Percentiles rank a stretch among this genome's conserved stretches.
Evolutionary conservation across 2,888 invertebrate species (phyloP).

Genomic region (Ichneumoninae sp.): DNA sequence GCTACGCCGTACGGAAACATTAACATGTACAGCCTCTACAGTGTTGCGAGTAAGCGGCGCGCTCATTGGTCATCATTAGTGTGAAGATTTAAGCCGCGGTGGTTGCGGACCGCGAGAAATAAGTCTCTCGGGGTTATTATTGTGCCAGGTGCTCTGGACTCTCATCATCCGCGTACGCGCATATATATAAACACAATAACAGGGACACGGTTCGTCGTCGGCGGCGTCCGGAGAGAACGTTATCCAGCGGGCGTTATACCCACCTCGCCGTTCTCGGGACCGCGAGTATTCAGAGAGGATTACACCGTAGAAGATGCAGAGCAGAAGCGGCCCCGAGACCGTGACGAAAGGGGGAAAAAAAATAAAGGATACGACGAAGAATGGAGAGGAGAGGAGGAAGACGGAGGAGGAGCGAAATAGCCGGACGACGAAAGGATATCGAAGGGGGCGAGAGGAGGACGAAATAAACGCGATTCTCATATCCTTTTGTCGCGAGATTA

Average conservation of each 20-base stretch:
- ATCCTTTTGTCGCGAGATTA: slow-evolving; percentile 70
- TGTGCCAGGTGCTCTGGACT: slow-evolving; percentile 39
- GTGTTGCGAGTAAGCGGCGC: slow-evolving; percentile 48
- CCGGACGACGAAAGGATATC: slow-evolving; percentile 33
- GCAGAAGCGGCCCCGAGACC: slow-evolving; percentile 43
- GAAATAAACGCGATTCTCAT: slow-evolving; percentile 36
- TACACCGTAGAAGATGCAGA: slow-evolving; percentile 61
- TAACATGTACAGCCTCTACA: slow-evolving; percentile 55
- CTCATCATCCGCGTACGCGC: slow-evolving; percentile 16
- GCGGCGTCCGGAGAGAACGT: slow-evolving; percentile 24
- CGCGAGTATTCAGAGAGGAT: slow-evolving; percentile 63
- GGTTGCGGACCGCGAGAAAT: slow-evolving; percentile 18
- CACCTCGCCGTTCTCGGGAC: slow-evolving; percentile 8
- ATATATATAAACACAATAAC: slow-evolving; percentile 15
- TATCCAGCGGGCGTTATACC: slow-evolving; percentile 32
- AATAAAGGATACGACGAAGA: neutral
- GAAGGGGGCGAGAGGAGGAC: slow-evolving; percentile 45
- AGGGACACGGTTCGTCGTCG: slow-evolving; percentile 39
- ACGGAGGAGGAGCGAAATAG: slow-evolving; percentile 5
- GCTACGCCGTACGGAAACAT: slow-evolving; percentile 61
- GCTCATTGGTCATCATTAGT: slow-evolving; percentile 67
- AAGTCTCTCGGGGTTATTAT: slow-evolving; percentile 33
- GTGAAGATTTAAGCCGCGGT: slow-evolving; percentile 52
- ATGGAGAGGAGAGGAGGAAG: slow-evolving; percentile 14
- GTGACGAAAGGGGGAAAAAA: slow-evolving; percentile 46